These are phyloP conservation scores for Macrotus californicus DNA, from an alignment of 2,113 vertebrate species.

Conservation along the genomic window DNA sequence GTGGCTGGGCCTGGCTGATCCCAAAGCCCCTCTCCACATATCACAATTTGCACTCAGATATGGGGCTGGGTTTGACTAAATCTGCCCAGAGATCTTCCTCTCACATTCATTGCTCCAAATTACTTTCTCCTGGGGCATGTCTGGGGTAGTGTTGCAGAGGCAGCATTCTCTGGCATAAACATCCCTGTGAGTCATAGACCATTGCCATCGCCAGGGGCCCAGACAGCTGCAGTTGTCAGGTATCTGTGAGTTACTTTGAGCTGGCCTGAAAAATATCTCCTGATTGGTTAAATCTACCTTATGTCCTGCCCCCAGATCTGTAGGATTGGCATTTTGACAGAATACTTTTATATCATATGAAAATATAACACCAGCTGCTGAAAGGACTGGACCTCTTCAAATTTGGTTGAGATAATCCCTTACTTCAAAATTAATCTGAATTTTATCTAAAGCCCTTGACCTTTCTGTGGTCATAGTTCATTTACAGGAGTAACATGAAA, in stretches of 20 bases:
- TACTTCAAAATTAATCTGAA: conserved; percentile 20
- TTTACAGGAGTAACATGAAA: not conserved
- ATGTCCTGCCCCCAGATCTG: not conserved
- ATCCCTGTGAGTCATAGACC: conserved; percentile 77
- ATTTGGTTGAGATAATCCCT: not conserved
- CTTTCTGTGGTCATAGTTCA: not conserved
- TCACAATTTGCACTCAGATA: not conserved
- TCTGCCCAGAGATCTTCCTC: conserved; percentile 68
- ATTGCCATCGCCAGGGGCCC: conserved; percentile 57
- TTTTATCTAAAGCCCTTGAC: conserved; percentile 11
- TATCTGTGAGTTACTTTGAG: conserved; percentile 73
- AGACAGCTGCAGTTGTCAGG: conserved; percentile 80
- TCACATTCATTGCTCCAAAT: conserved; percentile 70
- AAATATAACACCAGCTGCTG: not conserved
- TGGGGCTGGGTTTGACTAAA: conserved; percentile 52
- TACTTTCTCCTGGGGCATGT: conserved; percentile 69
- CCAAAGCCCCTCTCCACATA: not conserved
- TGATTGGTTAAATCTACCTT: conserved; percentile 50
- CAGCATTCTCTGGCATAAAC: conserved; percentile 74
- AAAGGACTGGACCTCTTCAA: not conserved
- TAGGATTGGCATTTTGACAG: not conserved
- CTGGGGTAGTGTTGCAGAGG: conserved; percentile 66
- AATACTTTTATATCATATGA: not conserved
- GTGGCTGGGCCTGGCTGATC: not conserved
- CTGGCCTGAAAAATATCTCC: conserved; percentile 62